A percentile compares a stretch with the other conserved stretches of the same genome.
Evolutionary conservation across 2,113 vertebrate species (phyloP).

Genomic region (Potamarius usumacintae): DNA sequence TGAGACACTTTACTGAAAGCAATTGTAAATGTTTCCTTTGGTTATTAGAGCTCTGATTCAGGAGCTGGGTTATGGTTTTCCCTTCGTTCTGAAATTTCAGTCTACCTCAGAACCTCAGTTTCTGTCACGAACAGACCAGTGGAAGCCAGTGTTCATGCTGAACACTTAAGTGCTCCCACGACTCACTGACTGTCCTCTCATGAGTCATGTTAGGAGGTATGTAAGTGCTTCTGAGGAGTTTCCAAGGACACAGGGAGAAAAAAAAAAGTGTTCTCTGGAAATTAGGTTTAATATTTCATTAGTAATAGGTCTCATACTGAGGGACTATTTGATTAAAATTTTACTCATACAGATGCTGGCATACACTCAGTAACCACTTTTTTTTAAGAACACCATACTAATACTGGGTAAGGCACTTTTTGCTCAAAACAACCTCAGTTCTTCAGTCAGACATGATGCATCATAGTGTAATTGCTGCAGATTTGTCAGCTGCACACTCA

Average conservation of each 20-base stretch:
- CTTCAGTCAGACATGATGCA: neutral
- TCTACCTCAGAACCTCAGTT: no score
- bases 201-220: conserved; percentile 18
- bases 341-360: neutral
- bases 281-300: neutral
- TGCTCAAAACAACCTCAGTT: neutral
- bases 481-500: neutral
- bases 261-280: neutral
- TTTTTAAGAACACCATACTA: neutral
- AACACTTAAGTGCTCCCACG: neutral
- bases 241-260: neutral
- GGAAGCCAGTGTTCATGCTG: neutral
- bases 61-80: neutral
- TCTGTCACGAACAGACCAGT: neutral
- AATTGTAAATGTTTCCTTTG: neutral
- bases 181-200: neutral
- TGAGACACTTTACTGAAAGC: conserved; percentile 8
- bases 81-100: neutral
- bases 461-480: neutral
- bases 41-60: neutral
- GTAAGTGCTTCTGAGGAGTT: neutral
- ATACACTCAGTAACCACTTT: neutral
- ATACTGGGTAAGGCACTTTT: neutral
- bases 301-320: neutral
- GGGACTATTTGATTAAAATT: neutral